Base-by-base conservation (phyloP, 2,797 vertebrate genomes). In the Lagocephalus sceleratus region DNA sequence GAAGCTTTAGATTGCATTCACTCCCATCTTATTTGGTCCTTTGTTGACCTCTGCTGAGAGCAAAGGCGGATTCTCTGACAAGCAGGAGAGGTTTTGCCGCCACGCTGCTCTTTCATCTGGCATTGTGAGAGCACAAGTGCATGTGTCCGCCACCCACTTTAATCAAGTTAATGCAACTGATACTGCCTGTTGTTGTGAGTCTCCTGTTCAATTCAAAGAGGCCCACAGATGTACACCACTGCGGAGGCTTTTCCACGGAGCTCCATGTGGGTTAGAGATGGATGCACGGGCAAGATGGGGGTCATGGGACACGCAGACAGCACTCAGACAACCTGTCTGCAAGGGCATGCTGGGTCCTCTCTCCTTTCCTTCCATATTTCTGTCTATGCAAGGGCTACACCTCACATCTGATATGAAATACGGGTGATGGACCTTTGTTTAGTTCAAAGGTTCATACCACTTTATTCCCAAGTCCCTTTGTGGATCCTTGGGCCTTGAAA, bases 371-470 rank as follows among this genome's bases (percentile, higher is more conserved):
- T 77, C 75, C 63, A 83, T 70, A 90, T 86, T 79, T 75, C 85
- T 83, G 29, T 86, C 87, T 85, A 82, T 85, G 91, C 92, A 92
- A 90, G 85, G 89, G 92, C 92, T 92, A 88, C 88, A 91, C 92
- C 89, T 88, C 78, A 71, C 89, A 90, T 92, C 91, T 91, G 90
- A 93, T 90, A 87, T 92, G 91, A 92, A 92, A 89, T 91, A 87
- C 84, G 85, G 26, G 77, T 92, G 93, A 95, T 92, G 92, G 93
- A 94, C 92, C 92, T 95, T 97, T 95, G 93, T 97, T 94, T 93
- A 94, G 95, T 98, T 98, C 96, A 98, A 99, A 97, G 94, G 93
- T 94, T 94, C 89, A 84, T 94, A 91, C 91, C 91, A 95, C 93
- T 98, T 96, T 97, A 96, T 97, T 95, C 91, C 91, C 90, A 93